phyloP scores from a whole-genome alignment of 2,797 vertebrate species.

The Lagorchestes hirsutus region DNA sequence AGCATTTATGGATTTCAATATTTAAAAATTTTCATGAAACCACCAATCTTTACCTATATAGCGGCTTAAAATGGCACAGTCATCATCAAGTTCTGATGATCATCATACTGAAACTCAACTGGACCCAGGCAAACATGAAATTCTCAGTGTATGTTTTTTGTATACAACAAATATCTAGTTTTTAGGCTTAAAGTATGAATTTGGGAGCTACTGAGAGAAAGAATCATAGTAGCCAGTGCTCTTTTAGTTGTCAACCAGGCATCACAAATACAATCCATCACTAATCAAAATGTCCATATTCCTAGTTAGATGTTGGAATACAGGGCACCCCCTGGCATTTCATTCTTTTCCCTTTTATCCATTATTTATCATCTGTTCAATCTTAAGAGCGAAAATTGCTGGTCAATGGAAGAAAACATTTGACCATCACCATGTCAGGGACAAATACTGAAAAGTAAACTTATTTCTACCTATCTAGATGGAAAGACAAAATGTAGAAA shows the following conservation, averaged over 20 bases:
- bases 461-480: background rate
- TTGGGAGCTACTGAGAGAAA: background rate
- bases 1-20: background rate
- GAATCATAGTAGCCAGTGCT: background rate
- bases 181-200: slow-evolving; percentile 26
- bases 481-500: background rate
- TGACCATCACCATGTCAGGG: slow-evolving; percentile 8
- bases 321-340: background rate
- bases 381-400: background rate
- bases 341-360: background rate
- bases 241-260: background rate
- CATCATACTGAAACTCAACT: slow-evolving; percentile 1
- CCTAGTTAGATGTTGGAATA: slow-evolving; percentile 18
- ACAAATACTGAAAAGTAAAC: background rate
- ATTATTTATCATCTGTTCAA: background rate
- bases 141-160: background rate
- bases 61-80: slow-evolving; percentile 32
- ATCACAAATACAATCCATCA: slow-evolving; percentile 28
- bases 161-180: background rate
- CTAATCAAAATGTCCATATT: slow-evolving; percentile 9
- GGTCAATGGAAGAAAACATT: slow-evolving; percentile 32
- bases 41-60: slow-evolving; percentile 15
- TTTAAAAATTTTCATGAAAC: slow-evolving; percentile 23
- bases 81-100: background rate
- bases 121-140: slow-evolving; percentile 17